Base-by-base conservation (phyloP, 2,113 vertebrate species). In the Neomonachus schauinslandi region DNA sequence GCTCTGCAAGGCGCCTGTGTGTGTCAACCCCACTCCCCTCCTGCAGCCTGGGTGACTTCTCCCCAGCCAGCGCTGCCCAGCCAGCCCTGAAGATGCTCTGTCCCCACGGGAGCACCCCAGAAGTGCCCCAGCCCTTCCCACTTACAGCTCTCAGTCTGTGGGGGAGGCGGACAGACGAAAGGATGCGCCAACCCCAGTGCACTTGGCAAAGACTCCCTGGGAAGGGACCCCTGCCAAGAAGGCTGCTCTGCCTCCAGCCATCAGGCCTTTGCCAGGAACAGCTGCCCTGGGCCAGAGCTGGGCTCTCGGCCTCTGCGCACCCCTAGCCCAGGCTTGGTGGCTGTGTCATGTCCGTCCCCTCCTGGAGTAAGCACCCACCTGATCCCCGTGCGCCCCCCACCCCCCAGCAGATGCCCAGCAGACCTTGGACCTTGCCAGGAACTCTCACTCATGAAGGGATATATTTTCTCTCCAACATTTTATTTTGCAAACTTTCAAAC, bases 61-160 rank as follows among this genome's bases (percentile, higher is more conserved):
- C 65, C 39, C 91, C 39, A 21, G 39, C 21, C 49, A 55, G 63
- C 9, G 13, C 61, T 28, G 3, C 61, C 9, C 2, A 5, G 31
- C 42, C 36, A 4, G 36, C 36, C 2, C 15, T 53, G 49, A 0
- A 82, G 77, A 42, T 31, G 28, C 42, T 10, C 22, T 59, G 10
- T 74, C 7, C 18, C 24, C 26, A 1, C 0, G 0, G 31, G 51
- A 90, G 59, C 7, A 5, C 26, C 77, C 5, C 4, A 5, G 4
- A 49, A 12, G n/a, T 51, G 86, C 16, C 49, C 36, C 15, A 88
- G 77, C 24, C 28, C 36, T 24, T 33, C 87, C 71, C 36, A 46
- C 16, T 16, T n/a, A 2, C 80, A 31, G 46, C 87, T 33, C 31
- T 11, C n/a, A 63, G 42, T 79, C 9, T 7, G 26, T 2, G 14